phyloP scores from a whole-genome alignment of 1,140 invertebrate genomes.

The Pachyrhynchus sulphureomaculatus region DNA sequence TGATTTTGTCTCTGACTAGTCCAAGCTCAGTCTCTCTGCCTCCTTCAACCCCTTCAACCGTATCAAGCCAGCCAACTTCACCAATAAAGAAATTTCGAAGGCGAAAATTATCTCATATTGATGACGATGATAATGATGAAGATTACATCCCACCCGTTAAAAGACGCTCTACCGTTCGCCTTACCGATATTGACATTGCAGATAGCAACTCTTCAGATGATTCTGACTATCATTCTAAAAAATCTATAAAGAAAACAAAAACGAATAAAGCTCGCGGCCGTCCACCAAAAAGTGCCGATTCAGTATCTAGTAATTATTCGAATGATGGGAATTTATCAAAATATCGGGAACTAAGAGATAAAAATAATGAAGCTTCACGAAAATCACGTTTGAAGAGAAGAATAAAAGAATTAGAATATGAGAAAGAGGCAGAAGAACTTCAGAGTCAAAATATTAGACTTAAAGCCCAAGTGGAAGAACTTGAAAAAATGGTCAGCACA shows the following conservation, averaged over 20 bases:
- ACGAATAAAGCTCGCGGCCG: conserved; percentile 32
- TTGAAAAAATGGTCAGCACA: conserved; percentile 45
- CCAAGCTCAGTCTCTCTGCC: background rate
- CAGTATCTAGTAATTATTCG: conserved; percentile 47
- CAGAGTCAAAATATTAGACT: conserved; percentile 43
- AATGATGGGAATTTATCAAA: conserved; percentile 45
- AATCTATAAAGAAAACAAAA: conserved; percentile 2
- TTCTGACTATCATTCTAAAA: conserved; percentile 27
- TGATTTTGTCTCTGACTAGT: conserved; percentile 11
- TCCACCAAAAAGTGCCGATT: conserved; percentile 42
- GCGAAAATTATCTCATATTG: conserved; percentile 12
- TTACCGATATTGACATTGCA: background rate
- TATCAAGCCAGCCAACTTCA: background rate
- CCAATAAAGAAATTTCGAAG: conserved; percentile 10
- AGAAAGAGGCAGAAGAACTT: conserved; percentile 43
- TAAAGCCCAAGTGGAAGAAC: conserved; percentile 46
- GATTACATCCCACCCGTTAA: conserved; percentile 41
- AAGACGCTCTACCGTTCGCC: conserved; percentile 9
- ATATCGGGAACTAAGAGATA: conserved; percentile 68
- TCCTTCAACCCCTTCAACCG: conserved; percentile 1
- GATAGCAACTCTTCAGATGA: conserved; percentile 4
- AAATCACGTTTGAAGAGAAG: conserved; percentile 71
- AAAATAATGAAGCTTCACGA: conserved; percentile 76
- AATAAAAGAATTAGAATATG: conserved; percentile 57
- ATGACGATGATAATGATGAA: conserved; percentile 41